A percentile compares a stretch with the other conserved stretches of the same genome.
phyloP scores from a whole-genome alignment of 2,888 invertebrate genomes.

The Pinctada fucata region DNA sequence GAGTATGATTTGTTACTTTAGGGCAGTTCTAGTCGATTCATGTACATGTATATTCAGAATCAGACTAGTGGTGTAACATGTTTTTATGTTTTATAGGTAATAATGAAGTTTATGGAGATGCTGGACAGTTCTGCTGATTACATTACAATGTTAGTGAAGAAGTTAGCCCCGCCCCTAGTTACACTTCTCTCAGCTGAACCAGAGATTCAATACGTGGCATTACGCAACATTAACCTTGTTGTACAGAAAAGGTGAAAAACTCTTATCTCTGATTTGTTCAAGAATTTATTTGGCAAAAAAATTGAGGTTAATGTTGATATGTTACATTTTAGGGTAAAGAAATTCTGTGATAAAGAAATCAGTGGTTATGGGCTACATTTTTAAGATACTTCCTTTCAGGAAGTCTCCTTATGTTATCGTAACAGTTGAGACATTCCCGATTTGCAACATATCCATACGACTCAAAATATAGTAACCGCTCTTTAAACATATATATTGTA shows the following conservation, averaged over 20 bases:
- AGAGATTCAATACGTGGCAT: constrained; percentile 99
- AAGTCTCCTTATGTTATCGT: too few species aligned
- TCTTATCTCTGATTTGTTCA: neutral
- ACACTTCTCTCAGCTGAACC: constrained; percentile 98
- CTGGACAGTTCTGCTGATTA: constrained; percentile 95
- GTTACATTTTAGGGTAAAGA: neutral
- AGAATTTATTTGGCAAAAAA: neutral
- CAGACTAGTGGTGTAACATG: too few species aligned
- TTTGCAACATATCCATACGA: too few species aligned
- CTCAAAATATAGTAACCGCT: too few species aligned
- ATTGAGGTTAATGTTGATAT: neutral
- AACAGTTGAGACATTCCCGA: too few species aligned
- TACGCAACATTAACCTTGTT: constrained; percentile 98
- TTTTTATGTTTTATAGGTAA: constrained; percentile 76
- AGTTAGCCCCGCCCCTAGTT: constrained; percentile 98
- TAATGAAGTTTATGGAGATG: constrained; percentile 99
- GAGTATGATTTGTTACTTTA: too few species aligned
- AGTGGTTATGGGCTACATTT: too few species aligned
- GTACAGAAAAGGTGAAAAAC: constrained; percentile 88
- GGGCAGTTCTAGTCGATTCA: too few species aligned
- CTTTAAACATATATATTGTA: too few species aligned
- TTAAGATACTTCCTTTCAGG: too few species aligned
- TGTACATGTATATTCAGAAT: too few species aligned
- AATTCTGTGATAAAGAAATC: neutral
- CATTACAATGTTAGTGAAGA: constrained; percentile 94